Conservation (phyloP, 2,113 vertebrate species). For the Chrysemys picta region DNA sequence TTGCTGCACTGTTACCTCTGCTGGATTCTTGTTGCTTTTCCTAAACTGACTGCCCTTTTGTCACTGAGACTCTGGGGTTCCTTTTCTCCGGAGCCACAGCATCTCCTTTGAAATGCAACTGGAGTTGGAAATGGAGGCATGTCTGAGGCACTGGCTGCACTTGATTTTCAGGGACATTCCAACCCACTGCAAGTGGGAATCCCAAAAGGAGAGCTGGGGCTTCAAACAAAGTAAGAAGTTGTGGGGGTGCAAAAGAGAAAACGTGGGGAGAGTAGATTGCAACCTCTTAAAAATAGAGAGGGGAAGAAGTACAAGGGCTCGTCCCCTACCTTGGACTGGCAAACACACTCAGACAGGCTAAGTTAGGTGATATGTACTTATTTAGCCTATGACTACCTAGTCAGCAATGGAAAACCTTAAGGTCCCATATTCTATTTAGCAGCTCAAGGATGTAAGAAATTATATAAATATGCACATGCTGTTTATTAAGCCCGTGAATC, state of each 20-base stretch:
- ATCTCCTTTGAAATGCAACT: background rate
- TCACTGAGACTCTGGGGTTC: background rate
- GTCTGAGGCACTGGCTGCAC: background rate
- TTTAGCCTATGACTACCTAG: background rate
- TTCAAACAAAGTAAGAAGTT: background rate
- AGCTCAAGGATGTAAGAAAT: slow-evolving; percentile 32
- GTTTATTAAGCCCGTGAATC: slow-evolving; percentile 52
- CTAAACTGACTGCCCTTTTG: background rate
- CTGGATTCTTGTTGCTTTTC: background rate
- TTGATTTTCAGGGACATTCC: background rate
- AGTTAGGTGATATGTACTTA: background rate
- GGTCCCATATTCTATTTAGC: slow-evolving; percentile 25
- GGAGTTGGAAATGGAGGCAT: background rate
- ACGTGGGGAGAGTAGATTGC: background rate
- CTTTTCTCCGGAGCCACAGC: background rate
- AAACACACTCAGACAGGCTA: slow-evolving; percentile 7
- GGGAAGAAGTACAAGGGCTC: background rate
- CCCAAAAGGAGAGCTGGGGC: fast-evolving
- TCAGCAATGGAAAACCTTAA: background rate
- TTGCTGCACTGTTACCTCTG: background rate
- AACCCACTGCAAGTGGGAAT: background rate
- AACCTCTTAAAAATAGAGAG: background rate
- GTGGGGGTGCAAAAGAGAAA: background rate
- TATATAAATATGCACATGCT: slow-evolving; percentile 48
- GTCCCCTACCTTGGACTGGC: background rate